Conservation (phyloP, 2,888 invertebrate genomes). For the Polietes domitor region DNA sequence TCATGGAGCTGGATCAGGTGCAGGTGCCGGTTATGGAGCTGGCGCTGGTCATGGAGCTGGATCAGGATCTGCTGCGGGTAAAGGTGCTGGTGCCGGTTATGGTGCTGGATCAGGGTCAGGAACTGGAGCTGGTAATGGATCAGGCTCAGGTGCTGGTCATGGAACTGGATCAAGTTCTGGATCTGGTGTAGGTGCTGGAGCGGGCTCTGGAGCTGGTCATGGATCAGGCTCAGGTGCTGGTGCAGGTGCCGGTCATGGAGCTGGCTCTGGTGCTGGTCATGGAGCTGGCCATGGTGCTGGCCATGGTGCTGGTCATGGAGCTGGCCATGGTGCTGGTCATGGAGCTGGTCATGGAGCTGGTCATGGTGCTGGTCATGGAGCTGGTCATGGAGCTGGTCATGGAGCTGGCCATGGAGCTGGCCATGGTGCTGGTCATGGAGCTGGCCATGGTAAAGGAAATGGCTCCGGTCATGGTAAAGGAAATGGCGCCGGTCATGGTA, state of each 20-base stretch:
- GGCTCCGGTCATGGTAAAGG: background rate
- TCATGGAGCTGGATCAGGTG: conserved; percentile 41
- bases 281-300: conserved; percentile 35
- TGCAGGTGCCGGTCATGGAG: background rate
- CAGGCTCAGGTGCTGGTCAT: conserved; percentile 42
- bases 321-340: conserved; percentile 38
- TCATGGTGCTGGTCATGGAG: conserved; percentile 12
- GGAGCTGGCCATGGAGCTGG: background rate
- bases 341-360: conserved; percentile 8
- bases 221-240: conserved; percentile 14
- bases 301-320: conserved; percentile 1
- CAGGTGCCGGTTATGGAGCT: conserved; percentile 30
- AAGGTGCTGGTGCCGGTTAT: conserved; percentile 27
- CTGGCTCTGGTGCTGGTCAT: background rate
- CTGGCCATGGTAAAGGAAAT: background rate
- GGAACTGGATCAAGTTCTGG: conserved; percentile 5
- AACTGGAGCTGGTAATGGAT: conserved; percentile 18
- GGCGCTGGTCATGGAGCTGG: conserved; percentile 34
- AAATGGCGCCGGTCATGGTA: background rate
- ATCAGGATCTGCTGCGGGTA: conserved; percentile 22
- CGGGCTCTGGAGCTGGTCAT: background rate
- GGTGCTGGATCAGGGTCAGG: conserved; percentile 37
- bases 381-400: background rate
- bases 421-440: background rate
- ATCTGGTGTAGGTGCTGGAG: conserved; percentile 6